Conservation (phyloP, 2,888 invertebrate species). For the Drosophila ochracea region DNA sequence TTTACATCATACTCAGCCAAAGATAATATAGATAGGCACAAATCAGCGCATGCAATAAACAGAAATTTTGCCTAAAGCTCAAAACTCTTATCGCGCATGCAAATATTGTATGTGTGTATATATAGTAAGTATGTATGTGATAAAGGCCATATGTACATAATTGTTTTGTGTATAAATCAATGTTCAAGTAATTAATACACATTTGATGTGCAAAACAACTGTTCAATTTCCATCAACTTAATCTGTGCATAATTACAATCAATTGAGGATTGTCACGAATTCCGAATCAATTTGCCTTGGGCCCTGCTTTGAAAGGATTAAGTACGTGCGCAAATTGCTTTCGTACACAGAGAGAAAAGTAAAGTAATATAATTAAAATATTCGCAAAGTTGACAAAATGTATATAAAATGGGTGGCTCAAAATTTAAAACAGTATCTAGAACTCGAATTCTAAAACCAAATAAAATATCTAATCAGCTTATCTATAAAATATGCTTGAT, state of each 20-base stretch:
- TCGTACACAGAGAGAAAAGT: constrained; percentile 1
- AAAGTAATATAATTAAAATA: background rate
- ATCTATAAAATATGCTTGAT: background rate
- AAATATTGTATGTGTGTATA: background rate
- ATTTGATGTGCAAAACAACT: constrained; percentile 50
- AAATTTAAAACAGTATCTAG: background rate
- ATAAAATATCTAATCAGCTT: background rate
- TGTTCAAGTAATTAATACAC: constrained; percentile 21
- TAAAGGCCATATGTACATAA: background rate
- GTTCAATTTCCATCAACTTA: constrained; percentile 59
- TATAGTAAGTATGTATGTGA: background rate
- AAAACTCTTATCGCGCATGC: constrained; percentile 22
- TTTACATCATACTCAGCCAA: background rate
- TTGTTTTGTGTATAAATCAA: background rate
- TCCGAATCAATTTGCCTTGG: constrained; percentile 65
- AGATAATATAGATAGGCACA: constrained; percentile 2
- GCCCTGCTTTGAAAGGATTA: constrained; percentile 55
- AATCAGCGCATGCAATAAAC: constrained; percentile 17
- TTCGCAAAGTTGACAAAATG: background rate
- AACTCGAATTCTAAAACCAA: background rate
- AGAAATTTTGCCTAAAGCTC: constrained; percentile 8
- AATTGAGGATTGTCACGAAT: constrained; percentile 51
- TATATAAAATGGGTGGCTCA: background rate
- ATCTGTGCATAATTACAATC: constrained; percentile 69
- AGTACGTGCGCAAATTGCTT: constrained; percentile 31